Evolutionary conservation across 2,888 invertebrate species (phyloP).

Genomic region (Prosopocoilus inquinatus): DNA sequence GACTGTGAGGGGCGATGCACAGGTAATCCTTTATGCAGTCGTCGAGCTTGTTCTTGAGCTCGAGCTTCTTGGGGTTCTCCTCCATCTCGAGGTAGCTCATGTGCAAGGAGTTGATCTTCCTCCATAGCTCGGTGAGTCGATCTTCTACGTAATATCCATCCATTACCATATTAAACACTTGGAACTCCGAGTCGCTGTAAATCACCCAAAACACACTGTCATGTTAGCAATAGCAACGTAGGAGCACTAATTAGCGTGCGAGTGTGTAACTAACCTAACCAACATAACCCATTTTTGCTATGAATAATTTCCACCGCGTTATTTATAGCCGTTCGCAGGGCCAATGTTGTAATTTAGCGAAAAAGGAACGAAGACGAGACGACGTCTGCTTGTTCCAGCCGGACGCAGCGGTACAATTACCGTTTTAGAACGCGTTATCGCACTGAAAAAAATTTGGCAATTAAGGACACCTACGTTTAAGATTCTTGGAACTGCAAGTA

Average conservation of each 20-base stretch:
- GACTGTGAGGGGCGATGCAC: conserved; percentile 72
- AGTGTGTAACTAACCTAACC: conserved; percentile 10
- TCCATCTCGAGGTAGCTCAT: conserved; percentile 78
- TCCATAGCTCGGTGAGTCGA: conserved; percentile 61
- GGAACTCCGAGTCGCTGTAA: too few species aligned
- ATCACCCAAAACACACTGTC: neutral
- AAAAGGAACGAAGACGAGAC: conserved; percentile 5
- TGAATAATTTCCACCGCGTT: conserved; percentile 10
- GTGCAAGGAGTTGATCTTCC: conserved; percentile 73
- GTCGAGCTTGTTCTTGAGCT: conserved; percentile 74
- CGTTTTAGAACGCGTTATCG: too few species aligned
- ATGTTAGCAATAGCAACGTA: neutral
- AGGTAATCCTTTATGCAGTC: conserved; percentile 77
- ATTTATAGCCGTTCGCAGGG: conserved; percentile 16
- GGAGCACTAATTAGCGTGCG: neutral
- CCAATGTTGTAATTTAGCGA: conserved; percentile 15
- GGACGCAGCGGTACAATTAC: too few species aligned
- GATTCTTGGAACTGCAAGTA: too few species aligned
- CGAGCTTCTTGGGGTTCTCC: conserved; percentile 74
- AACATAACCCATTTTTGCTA: conserved; percentile 13
- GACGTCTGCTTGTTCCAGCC: too few species aligned
- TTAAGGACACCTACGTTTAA: too few species aligned
- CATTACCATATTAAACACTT: conserved; percentile 34
- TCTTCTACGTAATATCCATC: conserved; percentile 57
- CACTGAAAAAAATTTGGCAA: too few species aligned